phyloP scores from a whole-genome alignment of 2,113 vertebrate genomes.

The Xiphorhynchus elegans region DNA sequence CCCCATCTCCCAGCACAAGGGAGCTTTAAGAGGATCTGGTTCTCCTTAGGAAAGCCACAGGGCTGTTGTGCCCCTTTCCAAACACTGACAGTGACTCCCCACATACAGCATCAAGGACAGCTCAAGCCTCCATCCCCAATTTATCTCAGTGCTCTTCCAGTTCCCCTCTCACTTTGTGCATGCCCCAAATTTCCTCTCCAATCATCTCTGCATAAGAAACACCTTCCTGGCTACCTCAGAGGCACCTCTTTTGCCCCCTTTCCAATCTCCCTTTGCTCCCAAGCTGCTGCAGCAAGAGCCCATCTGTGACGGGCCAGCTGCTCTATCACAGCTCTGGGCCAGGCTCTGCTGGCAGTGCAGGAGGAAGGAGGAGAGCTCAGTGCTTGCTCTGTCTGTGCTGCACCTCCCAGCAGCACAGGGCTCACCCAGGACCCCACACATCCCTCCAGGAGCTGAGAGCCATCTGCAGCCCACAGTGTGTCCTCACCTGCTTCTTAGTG shows the following conservation, averaged over 20 bases:
- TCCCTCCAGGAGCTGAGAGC: neutral
- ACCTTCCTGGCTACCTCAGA: too few relatives aligned
- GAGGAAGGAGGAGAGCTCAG: neutral
- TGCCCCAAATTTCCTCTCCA: fast-evolving
- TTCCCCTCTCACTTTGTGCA: too few relatives aligned
- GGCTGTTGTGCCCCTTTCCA: neutral
- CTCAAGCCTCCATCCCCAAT: neutral
- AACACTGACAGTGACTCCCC: neutral
- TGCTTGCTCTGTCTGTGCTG: neutral
- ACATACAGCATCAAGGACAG: neutral
- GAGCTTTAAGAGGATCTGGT: neutral
- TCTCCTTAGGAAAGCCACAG: neutral
- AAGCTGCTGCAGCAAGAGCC: neutral
- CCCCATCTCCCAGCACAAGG: neutral
- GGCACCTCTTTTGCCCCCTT: neutral
- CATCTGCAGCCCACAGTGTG: neutral
- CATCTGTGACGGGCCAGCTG: neutral
- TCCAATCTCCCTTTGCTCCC: neutral
- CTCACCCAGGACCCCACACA: neutral
- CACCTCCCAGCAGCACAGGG: neutral
- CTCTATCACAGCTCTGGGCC: neutral
- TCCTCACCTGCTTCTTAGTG: neutral
- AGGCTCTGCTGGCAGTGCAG: neutral
- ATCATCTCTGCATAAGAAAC: neutral
- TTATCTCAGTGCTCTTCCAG: neutral